Base-by-base conservation (phyloP, 2,113 vertebrate species). In the Pithys albifrons region DNA sequence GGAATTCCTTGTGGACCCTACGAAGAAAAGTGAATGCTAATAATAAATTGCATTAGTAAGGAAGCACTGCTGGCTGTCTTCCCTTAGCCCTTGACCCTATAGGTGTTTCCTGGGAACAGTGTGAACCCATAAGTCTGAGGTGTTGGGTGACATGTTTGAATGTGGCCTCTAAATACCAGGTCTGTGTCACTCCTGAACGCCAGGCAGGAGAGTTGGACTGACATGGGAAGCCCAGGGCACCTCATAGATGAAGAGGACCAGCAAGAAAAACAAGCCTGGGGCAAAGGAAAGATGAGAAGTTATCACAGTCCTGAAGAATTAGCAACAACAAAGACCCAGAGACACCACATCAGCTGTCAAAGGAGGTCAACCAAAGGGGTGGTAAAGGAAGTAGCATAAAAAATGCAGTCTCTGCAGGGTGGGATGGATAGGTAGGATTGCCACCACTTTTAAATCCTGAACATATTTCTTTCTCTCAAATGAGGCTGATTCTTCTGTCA, bases 1-100 rank as follows among this genome's bases (percentile, higher is more conserved):
- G 99, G 99, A 97, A 99, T 97, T 95, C 99, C 99, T 65, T 96
- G 98, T 61, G 98, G 98, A 92, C 99, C 99, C 99, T 99, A 87
- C 5, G 41, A n/a, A 96, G 24, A 82, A 77, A 92, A 81, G 29
- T 7, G 8, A 62, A 89, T 1, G 1, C 20, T 27, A 15, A 89
- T 66, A 88, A 20, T 19, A 43, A 74, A 22, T 24, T 39, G 58
- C 31, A 57, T 78, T 64, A 55, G 28, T 45, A 51, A 65, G 41
- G 14, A 45, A 23, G 20, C n/a, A 19, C 54, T 49, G 7, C 3
- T 41, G 18, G 1, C 48, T 62, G 25, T 23, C 23, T 89, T 66
- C 8, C 35, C 27, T 57, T 37, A 65, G 22, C 7, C 23, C 48
- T 7, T 20, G 33, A 11, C 12, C 17, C 45, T 29, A 6, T 19